Evolutionary conservation across 2,888 invertebrate genomes (phyloP).

Genomic region (Rhogogaster chlorosoma): DNA sequence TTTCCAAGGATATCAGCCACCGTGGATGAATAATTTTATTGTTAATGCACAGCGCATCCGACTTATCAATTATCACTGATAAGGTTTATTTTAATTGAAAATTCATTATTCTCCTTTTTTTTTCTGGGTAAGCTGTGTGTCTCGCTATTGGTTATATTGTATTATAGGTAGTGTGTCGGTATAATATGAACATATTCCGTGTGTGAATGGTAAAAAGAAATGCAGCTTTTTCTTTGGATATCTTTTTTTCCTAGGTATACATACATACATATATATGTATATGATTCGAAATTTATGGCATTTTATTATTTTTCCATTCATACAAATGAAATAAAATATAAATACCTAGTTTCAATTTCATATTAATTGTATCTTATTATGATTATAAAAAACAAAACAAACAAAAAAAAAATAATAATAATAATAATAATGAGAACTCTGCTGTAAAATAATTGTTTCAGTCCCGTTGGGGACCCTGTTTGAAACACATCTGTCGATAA

Average conservation of each 20-base stretch:
- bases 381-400: constrained; percentile 58
- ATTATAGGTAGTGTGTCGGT: constrained; percentile 55
- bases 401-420: background rate
- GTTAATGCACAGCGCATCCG: constrained; percentile 38
- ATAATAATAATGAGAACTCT: constrained; percentile 55
- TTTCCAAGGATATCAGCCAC: constrained; percentile 32
- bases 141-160: constrained; percentile 61
- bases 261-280: background rate
- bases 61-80: constrained; percentile 13
- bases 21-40: constrained; percentile 36
- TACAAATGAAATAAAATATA: constrained; percentile 32
- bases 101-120: constrained; percentile 58
- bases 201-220: constrained; percentile 49
- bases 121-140: constrained; percentile 54
- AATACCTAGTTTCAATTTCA: constrained; percentile 41
- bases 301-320: constrained; percentile 44
- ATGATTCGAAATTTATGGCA: constrained; percentile 10
- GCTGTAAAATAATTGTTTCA: constrained; percentile 64
- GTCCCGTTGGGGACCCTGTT: constrained; percentile 55
- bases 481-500: constrained; percentile 55
- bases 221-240: background rate
- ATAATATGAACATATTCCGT: constrained; percentile 32
- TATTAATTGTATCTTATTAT: constrained; percentile 59
- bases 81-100: constrained; percentile 26
- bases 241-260: constrained; percentile 31